phyloP scores from a whole-genome alignment of 2,797 vertebrate genomes.

The Gastrophryne carolinensis region DNA sequence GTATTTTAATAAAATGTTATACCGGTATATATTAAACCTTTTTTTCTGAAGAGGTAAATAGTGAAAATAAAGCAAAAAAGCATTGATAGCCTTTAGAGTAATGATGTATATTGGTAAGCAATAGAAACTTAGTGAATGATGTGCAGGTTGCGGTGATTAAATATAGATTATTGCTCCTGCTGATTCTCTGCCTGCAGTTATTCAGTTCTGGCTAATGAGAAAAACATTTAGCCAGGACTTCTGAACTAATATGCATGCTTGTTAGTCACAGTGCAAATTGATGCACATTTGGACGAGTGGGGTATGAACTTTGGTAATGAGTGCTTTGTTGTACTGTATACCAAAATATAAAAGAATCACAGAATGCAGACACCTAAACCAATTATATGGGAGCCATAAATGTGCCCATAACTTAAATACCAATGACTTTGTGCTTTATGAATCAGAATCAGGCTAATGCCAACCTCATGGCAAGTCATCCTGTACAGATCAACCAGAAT shows the following conservation, averaged over 20 bases:
- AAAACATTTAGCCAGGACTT: constrained; percentile 42
- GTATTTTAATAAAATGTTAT: background rate
- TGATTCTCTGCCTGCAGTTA: constrained; percentile 27
- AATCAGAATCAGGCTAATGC: constrained; percentile 40
- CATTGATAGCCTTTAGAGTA: background rate
- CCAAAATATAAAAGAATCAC: constrained; percentile 49
- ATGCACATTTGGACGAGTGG: constrained; percentile 42
- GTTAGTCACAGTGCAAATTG: constrained; percentile 46
- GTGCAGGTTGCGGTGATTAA: constrained; percentile 24
- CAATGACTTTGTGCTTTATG: constrained; percentile 46
- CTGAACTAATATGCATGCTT: constrained; percentile 39
- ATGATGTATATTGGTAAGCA: constrained; percentile 18
- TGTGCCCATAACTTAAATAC: constrained; percentile 52
- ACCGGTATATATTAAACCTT: too few relatives aligned
- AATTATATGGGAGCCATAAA: constrained; percentile 49
- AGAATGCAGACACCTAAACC: constrained; percentile 48
- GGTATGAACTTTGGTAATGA: constrained; percentile 47
- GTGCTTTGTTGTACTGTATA: constrained; percentile 50
- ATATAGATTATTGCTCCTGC: constrained; percentile 40
- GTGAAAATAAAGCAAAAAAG: too few relatives aligned
- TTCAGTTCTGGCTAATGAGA: constrained; percentile 44
- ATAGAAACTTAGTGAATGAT: constrained; percentile 1
- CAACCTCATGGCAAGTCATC: constrained; percentile 52
- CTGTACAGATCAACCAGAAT: constrained; percentile 54
- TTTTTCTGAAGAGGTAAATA: too few relatives aligned